Evolutionary conservation across 2,113 vertebrate species (phyloP).

Genomic region (Lipotes vexillifer): DNA sequence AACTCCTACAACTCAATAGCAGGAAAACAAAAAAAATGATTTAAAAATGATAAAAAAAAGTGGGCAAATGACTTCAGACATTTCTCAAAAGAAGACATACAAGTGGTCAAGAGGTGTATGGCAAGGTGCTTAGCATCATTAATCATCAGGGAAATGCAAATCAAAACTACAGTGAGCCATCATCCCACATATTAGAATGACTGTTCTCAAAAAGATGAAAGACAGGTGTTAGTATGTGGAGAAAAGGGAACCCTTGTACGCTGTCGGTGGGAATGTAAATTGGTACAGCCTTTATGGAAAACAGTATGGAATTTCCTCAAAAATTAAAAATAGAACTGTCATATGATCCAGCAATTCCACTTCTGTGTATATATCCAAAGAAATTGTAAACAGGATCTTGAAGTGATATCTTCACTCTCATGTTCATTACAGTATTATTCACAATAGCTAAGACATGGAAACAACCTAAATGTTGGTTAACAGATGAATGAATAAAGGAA

Average conservation of each 20-base stretch:
- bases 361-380: neutral
- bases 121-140: neutral
- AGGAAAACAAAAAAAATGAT: neutral
- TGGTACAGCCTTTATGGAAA: neutral
- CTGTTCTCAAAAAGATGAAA: neutral
- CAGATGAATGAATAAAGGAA: neutral
- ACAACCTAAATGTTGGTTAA: neutral
- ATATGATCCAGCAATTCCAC: neutral
- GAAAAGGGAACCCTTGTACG: neutral
- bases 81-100: neutral
- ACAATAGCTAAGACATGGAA: neutral
- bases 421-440: neutral
- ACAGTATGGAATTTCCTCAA: neutral
- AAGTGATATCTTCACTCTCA: neutral
- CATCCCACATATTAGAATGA: neutral
- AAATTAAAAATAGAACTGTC: neutral
- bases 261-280: neutral
- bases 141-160: neutral
- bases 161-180: neutral
- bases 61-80: neutral
- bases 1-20: neutral
- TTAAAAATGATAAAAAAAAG: neutral
- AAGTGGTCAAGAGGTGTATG: neutral
- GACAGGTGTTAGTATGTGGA: neutral
- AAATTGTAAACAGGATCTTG: neutral